Evolutionary conservation across 2,888 invertebrate species (phyloP), one percentile per base, ranked within the genome.

Genomic region (Thymelicus sylvestris): DNA sequence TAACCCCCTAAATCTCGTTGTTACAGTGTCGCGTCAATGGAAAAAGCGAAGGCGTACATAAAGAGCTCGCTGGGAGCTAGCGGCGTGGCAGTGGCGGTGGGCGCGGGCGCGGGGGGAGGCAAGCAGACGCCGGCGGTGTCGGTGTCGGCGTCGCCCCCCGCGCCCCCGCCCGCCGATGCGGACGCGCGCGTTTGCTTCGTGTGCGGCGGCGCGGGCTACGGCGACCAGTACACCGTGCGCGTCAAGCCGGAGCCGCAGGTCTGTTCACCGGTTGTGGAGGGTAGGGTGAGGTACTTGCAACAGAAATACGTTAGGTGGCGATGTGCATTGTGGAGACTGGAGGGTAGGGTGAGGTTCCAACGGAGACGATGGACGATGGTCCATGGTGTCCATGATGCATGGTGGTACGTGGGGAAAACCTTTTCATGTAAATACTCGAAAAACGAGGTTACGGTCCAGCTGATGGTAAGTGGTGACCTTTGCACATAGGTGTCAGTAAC

Each of bases 191-290:
- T 92, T 71, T 96, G 84, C 95, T 96, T 90, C 86, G 93, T 92
- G 75, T 97, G 97, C 89, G 97, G 97, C 74, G 96, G 95, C 76
- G 96, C 96, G 76, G 95, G 96, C 62, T 96, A 96, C 84, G 95
- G 96, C 73, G 95, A 95, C 80, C 94, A 95, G 69, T 96, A 95
- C 79, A 95, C 96, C 76, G 94, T 96, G 71, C 95, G 84, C 92
- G 96, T 91, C 74, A 93, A 91, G 84, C 89, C 92, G 38, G 91
- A 90, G 69, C 80, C 89, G 13, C 92, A 92, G 92, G 92, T 93
- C 65, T 48, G 65, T 70, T 38, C 31, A 19, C 19, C 50, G 48
- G 55, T 55, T 55, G 12, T 55, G 24, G 8, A 24, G 19, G 12
- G 4, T 19, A 7, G 15, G 8, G 50, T 19, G 3, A 15, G 50